Base-by-base conservation (phyloP, 2,113 vertebrate species). In the Megaceryle torquata region DNA sequence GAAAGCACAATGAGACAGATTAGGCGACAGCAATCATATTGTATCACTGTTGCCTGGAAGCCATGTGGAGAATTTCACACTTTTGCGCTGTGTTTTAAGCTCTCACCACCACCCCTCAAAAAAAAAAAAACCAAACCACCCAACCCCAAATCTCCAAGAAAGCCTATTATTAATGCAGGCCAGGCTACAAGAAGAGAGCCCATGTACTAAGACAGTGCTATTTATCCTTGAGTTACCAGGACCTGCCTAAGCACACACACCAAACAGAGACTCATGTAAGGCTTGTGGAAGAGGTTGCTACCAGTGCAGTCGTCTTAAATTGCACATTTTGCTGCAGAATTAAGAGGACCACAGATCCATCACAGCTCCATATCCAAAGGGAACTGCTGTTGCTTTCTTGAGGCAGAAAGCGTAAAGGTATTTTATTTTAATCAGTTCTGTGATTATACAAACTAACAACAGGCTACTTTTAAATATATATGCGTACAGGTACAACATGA, bases 1-100 rank as follows among this genome's bases (percentile, higher is more conserved):
- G 88, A 96, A 93, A 96, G 86, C 65, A 92, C 86, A 86, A 76
- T 65, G 63, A 95, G 71, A 69, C 46, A 91, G 92, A 93, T 88
- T 84, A 96, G 69, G 69, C 1, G 13, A 86, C 61, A 86, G 83
- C 86, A 94, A 96, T 94, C 70, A 89, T 53, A 86, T 35, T 51
- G n/a, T 89, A 68, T 61, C 86, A 59, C 39, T 41, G 69, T 43
- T 90, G 88, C 56, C 87, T 86, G 69, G 84, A 93, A 81, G 68
- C 69, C 89, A 57, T 11, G 81, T 5, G 53, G 91, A 93, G 84
- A 91, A 85, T 75, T 82, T 91, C 84, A 84, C 74, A 84, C 72
- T 92, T 94, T 28, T 48, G 21, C 54, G 20, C 26, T 17, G 57
- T 33, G 60, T 54, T 80, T 82, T 61, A 68, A 93, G 90, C 77